Conservation (phyloP, 2,888 invertebrate genomes). For the Nasonovia ribisnigri region DNA sequence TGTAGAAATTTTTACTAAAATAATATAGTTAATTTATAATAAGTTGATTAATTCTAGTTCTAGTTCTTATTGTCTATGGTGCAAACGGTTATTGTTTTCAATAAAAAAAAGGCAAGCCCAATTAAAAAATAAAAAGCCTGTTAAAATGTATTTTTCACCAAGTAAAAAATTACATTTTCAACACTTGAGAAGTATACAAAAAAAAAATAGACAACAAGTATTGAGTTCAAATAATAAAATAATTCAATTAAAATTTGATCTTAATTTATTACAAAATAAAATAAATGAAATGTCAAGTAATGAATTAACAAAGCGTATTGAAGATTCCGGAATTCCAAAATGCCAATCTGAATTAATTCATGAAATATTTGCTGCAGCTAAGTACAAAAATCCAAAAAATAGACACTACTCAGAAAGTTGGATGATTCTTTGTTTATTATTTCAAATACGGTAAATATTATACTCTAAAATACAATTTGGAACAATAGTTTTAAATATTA, state of each 20-base stretch:
- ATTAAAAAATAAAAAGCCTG: background rate
- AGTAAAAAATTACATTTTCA: no score
- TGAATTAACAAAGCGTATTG: background rate
- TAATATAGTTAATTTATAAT: no score
- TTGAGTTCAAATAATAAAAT: background rate
- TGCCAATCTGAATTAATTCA: background rate
- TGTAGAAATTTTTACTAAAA: background rate
- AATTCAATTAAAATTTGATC: background rate
- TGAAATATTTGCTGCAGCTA: conserved; percentile 18
- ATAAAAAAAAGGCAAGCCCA: background rate
- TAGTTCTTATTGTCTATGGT: background rate
- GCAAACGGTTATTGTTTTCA: background rate
- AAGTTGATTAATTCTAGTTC: background rate
- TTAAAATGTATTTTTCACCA: background rate
- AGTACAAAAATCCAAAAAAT: conserved; percentile 4
- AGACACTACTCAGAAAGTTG: conserved; percentile 19
- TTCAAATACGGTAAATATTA: conserved; percentile 7
- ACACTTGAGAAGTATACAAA: no score
- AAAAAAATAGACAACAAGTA: no score
- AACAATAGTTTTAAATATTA: no score
- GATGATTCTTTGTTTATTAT: conserved; percentile 14
- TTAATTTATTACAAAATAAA: conserved; percentile 1
- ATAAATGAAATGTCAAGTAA: background rate
- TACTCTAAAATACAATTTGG: no score
- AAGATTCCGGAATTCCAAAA: background rate